phyloP scores from a whole-genome alignment of 2,797 vertebrate genomes.

The Sternotherus odoratus region DNA sequence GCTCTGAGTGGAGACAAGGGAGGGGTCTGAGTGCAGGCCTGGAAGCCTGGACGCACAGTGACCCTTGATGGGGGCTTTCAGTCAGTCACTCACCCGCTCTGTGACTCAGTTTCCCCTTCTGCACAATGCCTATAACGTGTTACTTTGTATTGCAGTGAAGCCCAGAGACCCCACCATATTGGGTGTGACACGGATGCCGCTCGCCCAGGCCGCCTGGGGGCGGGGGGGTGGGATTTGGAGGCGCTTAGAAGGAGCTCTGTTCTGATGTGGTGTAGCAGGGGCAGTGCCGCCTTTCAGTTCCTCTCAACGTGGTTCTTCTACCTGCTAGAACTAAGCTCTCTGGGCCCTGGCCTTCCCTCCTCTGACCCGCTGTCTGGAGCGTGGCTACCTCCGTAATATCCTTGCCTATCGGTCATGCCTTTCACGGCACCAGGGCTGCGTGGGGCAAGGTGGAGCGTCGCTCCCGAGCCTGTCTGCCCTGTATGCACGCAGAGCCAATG shows the following conservation, averaged over 20 bases:
- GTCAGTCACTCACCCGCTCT: neutral
- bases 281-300: neutral
- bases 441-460: neutral
- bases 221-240: neutral
- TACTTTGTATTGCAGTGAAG: neutral
- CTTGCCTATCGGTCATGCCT: neutral
- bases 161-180: neutral
- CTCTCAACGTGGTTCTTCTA: neutral
- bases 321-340: neutral
- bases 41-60: neutral
- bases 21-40: neutral
- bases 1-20: neutral
- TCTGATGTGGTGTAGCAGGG: accelerated
- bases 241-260: neutral
- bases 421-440: neutral
- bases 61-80: neutral
- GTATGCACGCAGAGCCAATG: neutral
- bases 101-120: neutral
- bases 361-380: neutral
- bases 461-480: neutral
- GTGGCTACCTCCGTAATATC: neutral
- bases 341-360: neutral
- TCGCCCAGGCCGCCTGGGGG: accelerated
- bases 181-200: neutral
- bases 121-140: neutral